Evolutionary conservation across 2,888 invertebrate genomes (phyloP), one percentile per base, ranked within the genome.

Genomic region (Ichneumoninae sp.): DNA sequence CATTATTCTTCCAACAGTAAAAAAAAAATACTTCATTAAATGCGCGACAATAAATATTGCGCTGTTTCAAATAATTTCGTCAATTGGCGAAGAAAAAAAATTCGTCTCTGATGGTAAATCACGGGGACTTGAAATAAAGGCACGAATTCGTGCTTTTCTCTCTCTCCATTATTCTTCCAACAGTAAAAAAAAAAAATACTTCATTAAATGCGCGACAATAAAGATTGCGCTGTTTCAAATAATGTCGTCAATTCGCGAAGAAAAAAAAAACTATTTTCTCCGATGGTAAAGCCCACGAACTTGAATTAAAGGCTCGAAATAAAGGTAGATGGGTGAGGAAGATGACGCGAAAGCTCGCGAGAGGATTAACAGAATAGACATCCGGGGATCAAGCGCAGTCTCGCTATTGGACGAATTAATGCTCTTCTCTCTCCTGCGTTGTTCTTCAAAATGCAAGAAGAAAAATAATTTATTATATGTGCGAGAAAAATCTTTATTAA

Each of bases 301-400:
- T 63, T 40, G 73, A 83, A 36, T 54, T 7, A 36, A 36, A 36
- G 8, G 36, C 36, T 40, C 40, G 10, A 10, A 3, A 50, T 52
- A 47, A 81, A 63, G 36, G 26, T 40, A 30, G 47, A 83, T 22
- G 26, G 57, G 57, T 57, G 65, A 66, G 71, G 44, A 76, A 82
- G 79, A 71, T 79, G 82, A 79, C 85, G 73, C 75, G 82, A 76
- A 80, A 79, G 82, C 76, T 82, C 85, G 76, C 80, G 76, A 80
- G 76, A 79, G 83, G 80, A 85, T 85, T 85, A 80, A 83, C 82
- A 83, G 65, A 83, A 85, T 85, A 77, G 76, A 83, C 79, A 85
- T 85, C 79, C 76, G 80, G 77, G 82, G 63, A 80, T 83, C 85
- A 80, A 85, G 70, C 85, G 79, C 85, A 76, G 82, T 85, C 50